Evolutionary conservation across 2,113 vertebrate species (phyloP).

Genomic region (Campylomormyrus tamandua): DNA sequence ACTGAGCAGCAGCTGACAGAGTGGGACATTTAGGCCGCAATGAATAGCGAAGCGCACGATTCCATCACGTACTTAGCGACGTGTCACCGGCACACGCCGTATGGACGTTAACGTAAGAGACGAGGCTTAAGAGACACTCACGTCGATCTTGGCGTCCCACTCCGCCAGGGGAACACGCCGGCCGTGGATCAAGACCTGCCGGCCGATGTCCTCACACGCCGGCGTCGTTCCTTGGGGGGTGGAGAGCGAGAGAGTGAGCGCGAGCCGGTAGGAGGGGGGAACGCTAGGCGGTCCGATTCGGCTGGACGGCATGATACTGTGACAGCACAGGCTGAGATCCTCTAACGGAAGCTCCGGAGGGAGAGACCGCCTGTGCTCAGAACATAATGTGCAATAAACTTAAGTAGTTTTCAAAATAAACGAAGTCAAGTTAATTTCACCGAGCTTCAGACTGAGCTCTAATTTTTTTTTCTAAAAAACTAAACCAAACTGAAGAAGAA

Average conservation of each 20-base stretch:
- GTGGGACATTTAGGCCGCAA: neutral
- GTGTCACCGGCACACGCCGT: neutral
- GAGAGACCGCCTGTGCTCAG: neutral
- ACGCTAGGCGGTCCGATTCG: neutral
- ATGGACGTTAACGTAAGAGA: neutral
- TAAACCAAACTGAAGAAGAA: neutral
- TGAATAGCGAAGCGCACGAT: neutral
- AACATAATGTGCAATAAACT: too few species aligned
- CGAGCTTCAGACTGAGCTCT: neutral
- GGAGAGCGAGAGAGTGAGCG: neutral
- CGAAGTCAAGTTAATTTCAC: neutral
- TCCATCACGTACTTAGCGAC: neutral
- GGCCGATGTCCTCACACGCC: conserved; percentile 83
- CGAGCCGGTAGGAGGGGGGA: neutral
- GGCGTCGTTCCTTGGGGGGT: conserved; percentile 27
- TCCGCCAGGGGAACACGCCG: conserved; percentile 60
- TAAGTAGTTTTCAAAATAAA: neutral
- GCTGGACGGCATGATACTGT: neutral
- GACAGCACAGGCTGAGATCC: neutral
- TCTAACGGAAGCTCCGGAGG: neutral
- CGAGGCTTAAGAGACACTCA: conserved; percentile 44
- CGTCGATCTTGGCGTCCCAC: conserved; percentile 85
- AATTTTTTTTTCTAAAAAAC: neutral
- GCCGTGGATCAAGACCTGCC: conserved; percentile 52
- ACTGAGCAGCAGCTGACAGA: neutral